These are phyloP conservation scores for Umimayanthus kanabou DNA, from an alignment of 92 coral and sea anemone genomes.

Conservation along the genomic window DNA sequence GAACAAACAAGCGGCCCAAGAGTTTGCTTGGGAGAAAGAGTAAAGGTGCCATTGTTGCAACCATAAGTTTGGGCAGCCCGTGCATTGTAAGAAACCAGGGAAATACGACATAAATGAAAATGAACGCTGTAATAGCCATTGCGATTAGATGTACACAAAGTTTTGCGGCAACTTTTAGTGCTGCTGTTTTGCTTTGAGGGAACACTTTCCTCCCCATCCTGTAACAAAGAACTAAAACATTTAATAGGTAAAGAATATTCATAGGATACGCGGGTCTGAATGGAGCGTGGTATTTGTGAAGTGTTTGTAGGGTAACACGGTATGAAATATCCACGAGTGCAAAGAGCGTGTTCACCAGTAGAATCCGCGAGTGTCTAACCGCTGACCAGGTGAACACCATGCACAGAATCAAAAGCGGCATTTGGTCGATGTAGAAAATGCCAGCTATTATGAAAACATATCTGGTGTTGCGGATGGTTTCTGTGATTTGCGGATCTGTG, in stretches of 20 bases:
- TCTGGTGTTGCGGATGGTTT: not conserved
- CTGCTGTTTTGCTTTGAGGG: conserved; percentile 12
- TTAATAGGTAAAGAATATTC: not conserved
- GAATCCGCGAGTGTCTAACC: conserved; percentile 12
- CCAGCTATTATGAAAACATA: not conserved
- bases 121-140: not conserved
- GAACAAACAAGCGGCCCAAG: conserved; percentile 18
- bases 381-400: conserved; percentile 17
- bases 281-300: not conserved
- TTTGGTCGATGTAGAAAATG: not conserved
- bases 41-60: not conserved
- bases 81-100: conserved; percentile 2
- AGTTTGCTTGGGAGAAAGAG: conserved; percentile 15
- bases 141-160: not conserved
- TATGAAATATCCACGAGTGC: conserved; percentile 2
- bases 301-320: not conserved
- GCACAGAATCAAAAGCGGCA: not conserved
- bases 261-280: conserved; percentile 1
- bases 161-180: not conserved
- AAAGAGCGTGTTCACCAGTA: not conserved
- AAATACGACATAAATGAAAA: not conserved
- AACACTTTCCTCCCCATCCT: not conserved
- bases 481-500: not conserved
- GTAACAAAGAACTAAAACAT: not conserved
- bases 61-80: conserved; percentile 6